These are phyloP conservation scores for Pteronura brasiliensis DNA, from an alignment of 2,113 vertebrate species.

Conservation along the genomic window DNA sequence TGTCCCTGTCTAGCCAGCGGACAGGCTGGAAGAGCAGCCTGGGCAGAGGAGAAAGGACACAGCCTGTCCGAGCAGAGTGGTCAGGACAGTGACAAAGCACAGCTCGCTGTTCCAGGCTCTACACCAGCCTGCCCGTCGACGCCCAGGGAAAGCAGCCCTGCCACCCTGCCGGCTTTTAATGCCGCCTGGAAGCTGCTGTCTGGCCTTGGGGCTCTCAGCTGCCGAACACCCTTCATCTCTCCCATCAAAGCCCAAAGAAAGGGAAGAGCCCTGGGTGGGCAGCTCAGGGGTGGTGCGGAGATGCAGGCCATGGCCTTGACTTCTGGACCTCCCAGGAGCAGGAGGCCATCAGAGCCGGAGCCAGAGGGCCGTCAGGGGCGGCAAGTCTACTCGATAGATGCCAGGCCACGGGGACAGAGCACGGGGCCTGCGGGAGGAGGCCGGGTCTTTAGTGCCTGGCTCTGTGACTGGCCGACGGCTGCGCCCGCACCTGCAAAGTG, in stretches of 20 bases:
- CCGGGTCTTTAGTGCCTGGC: neutral
- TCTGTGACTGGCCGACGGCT: neutral
- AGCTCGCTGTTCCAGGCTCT: neutral
- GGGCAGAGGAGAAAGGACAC: neutral
- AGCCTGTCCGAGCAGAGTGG: neutral
- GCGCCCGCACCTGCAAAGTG: neutral
- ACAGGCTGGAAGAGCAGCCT: neutral
- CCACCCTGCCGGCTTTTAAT: conserved; percentile 3
- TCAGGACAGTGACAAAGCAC: neutral
- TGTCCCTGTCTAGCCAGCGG: too few relatives aligned
- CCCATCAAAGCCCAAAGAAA: neutral
- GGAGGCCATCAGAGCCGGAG: neutral
- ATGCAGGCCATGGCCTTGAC: neutral
- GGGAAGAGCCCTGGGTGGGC: neutral
- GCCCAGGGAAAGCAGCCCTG: neutral
- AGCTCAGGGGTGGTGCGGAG: neutral
- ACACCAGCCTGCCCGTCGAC: neutral
- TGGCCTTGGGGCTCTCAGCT: neutral
- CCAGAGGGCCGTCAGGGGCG: neutral
- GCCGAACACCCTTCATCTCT: neutral
- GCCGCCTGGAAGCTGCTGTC: neutral
- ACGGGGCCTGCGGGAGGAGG: neutral
- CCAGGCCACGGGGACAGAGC: neutral
- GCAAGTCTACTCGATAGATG: neutral
- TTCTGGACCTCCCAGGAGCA: neutral